Percentiles rank a stretch among this genome's conserved stretches.
Evolutionary conservation across 2,888 invertebrate genomes (phyloP).

Genomic region (Tolmerus cingulatus): DNA sequence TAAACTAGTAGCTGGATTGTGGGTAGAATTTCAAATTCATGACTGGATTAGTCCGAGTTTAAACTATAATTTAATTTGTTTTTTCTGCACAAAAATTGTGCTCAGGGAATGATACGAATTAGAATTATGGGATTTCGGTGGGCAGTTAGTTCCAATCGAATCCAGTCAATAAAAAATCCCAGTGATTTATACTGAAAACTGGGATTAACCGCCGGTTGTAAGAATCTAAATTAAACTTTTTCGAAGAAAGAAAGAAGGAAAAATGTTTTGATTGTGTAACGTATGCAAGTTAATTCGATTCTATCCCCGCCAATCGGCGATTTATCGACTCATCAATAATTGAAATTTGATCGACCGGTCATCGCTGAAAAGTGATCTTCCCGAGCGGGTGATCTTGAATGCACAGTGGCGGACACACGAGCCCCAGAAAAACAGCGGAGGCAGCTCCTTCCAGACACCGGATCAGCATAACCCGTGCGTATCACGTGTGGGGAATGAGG

Average conservation of each 20-base stretch:
- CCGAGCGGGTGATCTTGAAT: not conserved
- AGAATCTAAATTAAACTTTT: no score
- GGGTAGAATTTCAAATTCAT: no score
- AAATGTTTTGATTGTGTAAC: not conserved
- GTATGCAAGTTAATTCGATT: not conserved
- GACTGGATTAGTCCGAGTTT: no score
- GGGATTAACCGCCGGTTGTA: no score
- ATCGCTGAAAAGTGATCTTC: not conserved
- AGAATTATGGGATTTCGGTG: no score
- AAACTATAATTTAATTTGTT: no score
- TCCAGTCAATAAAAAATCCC: no score
- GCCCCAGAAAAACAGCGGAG: not conserved
- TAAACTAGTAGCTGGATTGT: no score
- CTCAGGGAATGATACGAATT: no score
- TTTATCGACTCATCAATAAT: not conserved
- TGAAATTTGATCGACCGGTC: slow-evolving; percentile 12
- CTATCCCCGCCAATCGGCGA: not conserved
- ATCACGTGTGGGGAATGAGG: slow-evolving; percentile 32
- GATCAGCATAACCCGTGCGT: slow-evolving; percentile 30
- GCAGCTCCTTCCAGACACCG: not conserved
- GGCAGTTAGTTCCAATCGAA: no score
- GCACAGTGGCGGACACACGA: not conserved
- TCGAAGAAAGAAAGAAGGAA: not conserved
- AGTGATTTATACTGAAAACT: no score
- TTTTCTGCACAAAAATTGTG: no score